phyloP scores from a whole-genome alignment of 2,888 invertebrate genomes.

The Andricus curvator region DNA sequence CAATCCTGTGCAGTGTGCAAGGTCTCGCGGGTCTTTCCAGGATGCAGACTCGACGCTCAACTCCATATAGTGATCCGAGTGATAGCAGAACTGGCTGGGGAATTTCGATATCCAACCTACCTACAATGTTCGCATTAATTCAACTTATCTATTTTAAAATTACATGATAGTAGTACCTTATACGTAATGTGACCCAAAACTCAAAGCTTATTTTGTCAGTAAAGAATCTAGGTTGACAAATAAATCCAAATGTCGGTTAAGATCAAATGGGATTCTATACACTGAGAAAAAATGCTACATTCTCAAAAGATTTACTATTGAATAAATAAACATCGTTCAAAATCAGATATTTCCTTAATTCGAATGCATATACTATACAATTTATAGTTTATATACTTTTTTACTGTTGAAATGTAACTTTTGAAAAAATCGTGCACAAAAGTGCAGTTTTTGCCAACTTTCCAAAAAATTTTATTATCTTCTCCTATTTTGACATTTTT shows the following conservation, averaged over 20 bases:
- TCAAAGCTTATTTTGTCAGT: background rate
- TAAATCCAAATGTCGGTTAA: background rate
- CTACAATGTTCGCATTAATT: slow-evolving; percentile 33
- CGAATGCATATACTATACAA: too few relatives aligned
- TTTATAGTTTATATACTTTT: too few relatives aligned
- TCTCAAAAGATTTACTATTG: too few relatives aligned
- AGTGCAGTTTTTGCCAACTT: too few relatives aligned
- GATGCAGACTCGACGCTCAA: slow-evolving; percentile 12
- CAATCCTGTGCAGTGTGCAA: slow-evolving; percentile 14
- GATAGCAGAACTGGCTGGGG: slow-evolving; percentile 35
- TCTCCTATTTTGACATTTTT: too few relatives aligned
- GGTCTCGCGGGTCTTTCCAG: slow-evolving; percentile 16
- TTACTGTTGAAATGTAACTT: too few relatives aligned
- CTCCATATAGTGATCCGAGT: slow-evolving; percentile 25
- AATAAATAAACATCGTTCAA: too few relatives aligned
- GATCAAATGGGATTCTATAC: too few relatives aligned
- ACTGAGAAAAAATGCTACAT: too few relatives aligned
- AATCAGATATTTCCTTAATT: too few relatives aligned
- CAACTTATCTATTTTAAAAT: slow-evolving; percentile 18
- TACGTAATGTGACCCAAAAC: background rate
- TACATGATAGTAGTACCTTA: slow-evolving; percentile 13
- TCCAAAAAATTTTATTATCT: too few relatives aligned
- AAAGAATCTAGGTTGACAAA: background rate
- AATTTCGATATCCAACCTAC: slow-evolving; percentile 32
- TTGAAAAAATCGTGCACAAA: too few relatives aligned